Conservation (phyloP, 1,140 invertebrate species). For the Lasioglossum baleicum region DNA sequence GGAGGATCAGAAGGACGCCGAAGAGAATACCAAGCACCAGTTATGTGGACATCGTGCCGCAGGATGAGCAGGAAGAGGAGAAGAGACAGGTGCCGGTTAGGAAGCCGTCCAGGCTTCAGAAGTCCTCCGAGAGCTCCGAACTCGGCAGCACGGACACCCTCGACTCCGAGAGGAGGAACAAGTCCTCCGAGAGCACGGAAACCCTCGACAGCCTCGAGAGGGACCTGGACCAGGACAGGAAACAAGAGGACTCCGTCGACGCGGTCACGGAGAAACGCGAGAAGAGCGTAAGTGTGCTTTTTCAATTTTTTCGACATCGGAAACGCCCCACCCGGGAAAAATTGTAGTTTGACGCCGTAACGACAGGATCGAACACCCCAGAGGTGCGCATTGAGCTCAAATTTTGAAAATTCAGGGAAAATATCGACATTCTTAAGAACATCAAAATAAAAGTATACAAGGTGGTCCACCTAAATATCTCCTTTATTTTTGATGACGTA, state of each 20-base stretch:
- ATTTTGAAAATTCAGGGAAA: too few relatives aligned
- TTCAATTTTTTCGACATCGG: too few relatives aligned
- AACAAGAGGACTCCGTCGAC: conserved; percentile 68
- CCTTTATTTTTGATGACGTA: too few relatives aligned
- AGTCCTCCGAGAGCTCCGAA: conserved; percentile 78
- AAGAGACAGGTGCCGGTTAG: conserved; percentile 48
- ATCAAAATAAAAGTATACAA: too few relatives aligned
- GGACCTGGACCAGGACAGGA: conserved; percentile 72
- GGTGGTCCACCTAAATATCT: too few relatives aligned
- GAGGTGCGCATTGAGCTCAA: too few relatives aligned
- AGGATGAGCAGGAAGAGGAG: conserved; percentile 56
- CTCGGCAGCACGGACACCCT: conserved; percentile 77
- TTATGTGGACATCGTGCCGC: conserved; percentile 57
- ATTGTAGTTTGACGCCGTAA: too few relatives aligned
- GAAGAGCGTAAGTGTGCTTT: conserved; percentile 67
- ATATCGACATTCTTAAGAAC: too few relatives aligned
- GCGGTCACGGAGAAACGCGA: conserved; percentile 66
- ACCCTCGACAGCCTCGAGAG: conserved; percentile 77
- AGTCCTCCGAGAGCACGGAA: conserved; percentile 76
- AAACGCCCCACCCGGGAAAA: too few relatives aligned
- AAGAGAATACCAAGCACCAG: conserved; percentile 71
- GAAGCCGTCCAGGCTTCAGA: conserved; percentile 71
- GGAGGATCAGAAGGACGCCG: conserved; percentile 59
- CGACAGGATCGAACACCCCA: too few relatives aligned
- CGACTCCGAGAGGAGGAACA: conserved; percentile 75